These are phyloP conservation scores for Amphipyra tragopoginis DNA, from an alignment of 2,888 invertebrate genomes.

Conservation along the genomic window DNA sequence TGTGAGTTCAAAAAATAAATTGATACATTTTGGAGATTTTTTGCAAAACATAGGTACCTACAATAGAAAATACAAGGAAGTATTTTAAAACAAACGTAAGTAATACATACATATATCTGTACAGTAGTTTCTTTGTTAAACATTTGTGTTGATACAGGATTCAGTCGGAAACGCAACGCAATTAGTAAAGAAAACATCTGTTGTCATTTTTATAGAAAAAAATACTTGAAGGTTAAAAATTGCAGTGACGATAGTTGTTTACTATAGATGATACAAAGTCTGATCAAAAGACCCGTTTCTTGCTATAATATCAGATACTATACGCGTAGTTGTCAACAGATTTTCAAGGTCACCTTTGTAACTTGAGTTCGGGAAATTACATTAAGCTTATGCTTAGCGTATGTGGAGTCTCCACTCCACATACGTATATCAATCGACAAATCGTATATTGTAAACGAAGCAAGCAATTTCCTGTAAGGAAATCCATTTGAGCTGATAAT, in stretches of 20 bases:
- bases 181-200: constrained; percentile 20
- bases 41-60: too few relatives aligned
- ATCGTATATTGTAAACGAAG: constrained; percentile 11
- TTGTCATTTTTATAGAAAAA: constrained; percentile 6
- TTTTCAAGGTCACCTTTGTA: not conserved
- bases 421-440: constrained; percentile 3
- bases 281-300: constrained; percentile 5
- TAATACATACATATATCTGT: constrained; percentile 3
- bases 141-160: constrained; percentile 15
- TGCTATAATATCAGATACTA: constrained; percentile 7
- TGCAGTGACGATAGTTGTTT: constrained; percentile 5
- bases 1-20: not conserved
- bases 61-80: not conserved
- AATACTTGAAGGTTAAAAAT: constrained; percentile 6
- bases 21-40: too few relatives aligned
- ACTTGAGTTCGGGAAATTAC: not conserved
- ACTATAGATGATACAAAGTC: not conserved
- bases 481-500: constrained; percentile 31
- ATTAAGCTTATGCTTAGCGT: not conserved
- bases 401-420: not conserved
- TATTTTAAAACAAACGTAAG: not conserved
- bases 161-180: constrained; percentile 3
- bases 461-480: constrained; percentile 34
- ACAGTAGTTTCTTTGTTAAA: constrained; percentile 20
- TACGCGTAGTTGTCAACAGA: constrained; percentile 15